Evolutionary conservation across 2,113 vertebrate species (phyloP).

Genomic region (Corvus moneduloides): DNA sequence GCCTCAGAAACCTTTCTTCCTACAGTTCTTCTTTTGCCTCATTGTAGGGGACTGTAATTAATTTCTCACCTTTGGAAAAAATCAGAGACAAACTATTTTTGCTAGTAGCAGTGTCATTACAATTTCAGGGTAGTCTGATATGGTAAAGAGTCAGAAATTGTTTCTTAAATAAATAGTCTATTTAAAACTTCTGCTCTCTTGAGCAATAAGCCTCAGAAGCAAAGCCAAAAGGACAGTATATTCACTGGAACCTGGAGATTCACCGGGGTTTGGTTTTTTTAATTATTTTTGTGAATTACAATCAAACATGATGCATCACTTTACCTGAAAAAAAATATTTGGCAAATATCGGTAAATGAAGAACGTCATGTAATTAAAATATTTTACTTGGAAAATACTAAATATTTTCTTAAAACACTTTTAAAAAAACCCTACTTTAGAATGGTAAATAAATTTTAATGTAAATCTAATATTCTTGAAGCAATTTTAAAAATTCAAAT

Average conservation of each 20-base stretch:
- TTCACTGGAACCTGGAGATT: background rate
- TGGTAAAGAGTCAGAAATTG: background rate
- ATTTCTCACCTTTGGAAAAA: background rate
- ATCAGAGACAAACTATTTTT: background rate
- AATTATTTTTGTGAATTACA: background rate
- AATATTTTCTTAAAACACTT: background rate
- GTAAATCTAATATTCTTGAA: background rate
- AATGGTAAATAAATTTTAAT: background rate
- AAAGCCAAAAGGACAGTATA: background rate
- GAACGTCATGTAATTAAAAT: background rate
- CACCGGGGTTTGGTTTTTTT: background rate
- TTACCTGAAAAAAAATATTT: background rate
- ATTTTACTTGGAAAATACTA: background rate
- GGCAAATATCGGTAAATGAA: background rate
- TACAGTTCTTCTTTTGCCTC: background rate
- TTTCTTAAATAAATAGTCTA: background rate
- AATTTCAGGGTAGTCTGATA: background rate
- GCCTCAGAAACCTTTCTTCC: background rate
- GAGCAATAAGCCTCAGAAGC: background rate
- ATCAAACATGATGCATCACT: background rate
- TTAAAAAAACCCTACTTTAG: background rate
- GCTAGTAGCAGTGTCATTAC: background rate
- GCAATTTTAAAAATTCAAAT: background rate
- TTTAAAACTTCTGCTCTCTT: background rate
- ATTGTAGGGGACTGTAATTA: background rate